Conservation (phyloP, 2,888 invertebrate genomes). For the Carpatolechia fugitivella region DNA sequence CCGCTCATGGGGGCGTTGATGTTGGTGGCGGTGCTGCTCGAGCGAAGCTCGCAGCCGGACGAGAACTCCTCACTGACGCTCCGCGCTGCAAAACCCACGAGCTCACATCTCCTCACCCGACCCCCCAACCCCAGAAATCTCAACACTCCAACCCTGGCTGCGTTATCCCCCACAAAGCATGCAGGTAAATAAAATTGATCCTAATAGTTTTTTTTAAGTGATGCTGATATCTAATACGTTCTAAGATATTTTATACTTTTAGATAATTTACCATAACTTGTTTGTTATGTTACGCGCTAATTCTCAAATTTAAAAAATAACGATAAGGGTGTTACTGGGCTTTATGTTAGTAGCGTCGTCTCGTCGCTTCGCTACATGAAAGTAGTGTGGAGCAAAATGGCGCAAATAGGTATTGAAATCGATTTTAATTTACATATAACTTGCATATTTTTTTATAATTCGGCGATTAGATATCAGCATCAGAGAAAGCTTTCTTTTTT, state of each 20-base stretch:
- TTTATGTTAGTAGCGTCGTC: too few species aligned
- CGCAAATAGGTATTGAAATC: too few species aligned
- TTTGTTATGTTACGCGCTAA: too few species aligned
- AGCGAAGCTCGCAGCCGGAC: conserved; percentile 95
- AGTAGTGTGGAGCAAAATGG: too few species aligned
- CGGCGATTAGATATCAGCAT: background rate
- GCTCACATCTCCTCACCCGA: conserved; percentile 58
- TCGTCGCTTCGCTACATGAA: background rate
- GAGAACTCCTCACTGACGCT: conserved; percentile 99
- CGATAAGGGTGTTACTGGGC: too few species aligned
- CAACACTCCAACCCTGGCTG: conserved; percentile 31
- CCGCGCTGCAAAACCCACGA: conserved; percentile 84
- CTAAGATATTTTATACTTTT: too few species aligned
- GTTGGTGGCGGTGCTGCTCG: too few species aligned
- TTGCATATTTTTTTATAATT: too few species aligned
- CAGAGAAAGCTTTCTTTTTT: background rate
- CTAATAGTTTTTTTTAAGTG: background rate
- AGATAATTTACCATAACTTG: too few species aligned
- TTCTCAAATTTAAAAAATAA: too few species aligned
- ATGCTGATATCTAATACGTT: background rate
- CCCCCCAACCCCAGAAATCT: conserved; percentile 36
- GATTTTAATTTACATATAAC: background rate
- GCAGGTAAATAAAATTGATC: background rate
- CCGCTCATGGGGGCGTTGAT: too few species aligned
- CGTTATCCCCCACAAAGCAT: background rate